Conservation (phyloP, 2,888 invertebrate genomes). For the Drosophila melanocephala region DNA sequence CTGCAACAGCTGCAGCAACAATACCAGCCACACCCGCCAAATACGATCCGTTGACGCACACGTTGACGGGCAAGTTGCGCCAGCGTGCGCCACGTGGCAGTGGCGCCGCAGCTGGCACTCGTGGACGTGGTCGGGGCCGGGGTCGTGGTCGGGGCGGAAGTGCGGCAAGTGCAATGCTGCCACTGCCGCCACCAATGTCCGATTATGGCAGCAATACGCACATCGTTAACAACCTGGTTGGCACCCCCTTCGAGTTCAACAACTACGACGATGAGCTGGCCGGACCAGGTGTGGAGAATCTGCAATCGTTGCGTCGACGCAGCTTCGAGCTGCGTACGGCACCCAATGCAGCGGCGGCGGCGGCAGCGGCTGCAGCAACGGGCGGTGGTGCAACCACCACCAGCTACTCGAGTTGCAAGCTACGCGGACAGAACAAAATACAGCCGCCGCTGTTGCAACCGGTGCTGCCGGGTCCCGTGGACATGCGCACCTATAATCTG, state of each 20-base stretch:
- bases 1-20: conserved; percentile 59
- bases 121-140: conserved; percentile 85
- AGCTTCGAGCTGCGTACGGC: conserved; percentile 88
- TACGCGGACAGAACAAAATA: conserved; percentile 64
- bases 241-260: conserved; percentile 94
- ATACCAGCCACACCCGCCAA: conserved; percentile 59
- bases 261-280: conserved; percentile 94
- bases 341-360: conserved; percentile 41
- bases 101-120: conserved; percentile 51
- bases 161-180: conserved; percentile 71
- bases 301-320: conserved; percentile 91
- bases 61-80: conserved; percentile 81
- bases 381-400: conserved; percentile 30
- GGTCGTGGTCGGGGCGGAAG: conserved; percentile 86
- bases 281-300: conserved; percentile 91
- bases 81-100: conserved; percentile 84
- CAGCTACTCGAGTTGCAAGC: conserved; percentile 78
- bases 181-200: conserved; percentile 80
- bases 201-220: conserved; percentile 85
- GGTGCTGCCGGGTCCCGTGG: conserved; percentile 93
- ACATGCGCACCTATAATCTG: conserved; percentile 94
- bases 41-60: conserved; percentile 81
- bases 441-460: conserved; percentile 87
- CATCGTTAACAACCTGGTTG: conserved; percentile 92
- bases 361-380: neutral